Percentiles rank a stretch among this genome's conserved stretches.
Conservation (phyloP, 2,797 vertebrate genomes). For the Botia kubotai region DNA sequence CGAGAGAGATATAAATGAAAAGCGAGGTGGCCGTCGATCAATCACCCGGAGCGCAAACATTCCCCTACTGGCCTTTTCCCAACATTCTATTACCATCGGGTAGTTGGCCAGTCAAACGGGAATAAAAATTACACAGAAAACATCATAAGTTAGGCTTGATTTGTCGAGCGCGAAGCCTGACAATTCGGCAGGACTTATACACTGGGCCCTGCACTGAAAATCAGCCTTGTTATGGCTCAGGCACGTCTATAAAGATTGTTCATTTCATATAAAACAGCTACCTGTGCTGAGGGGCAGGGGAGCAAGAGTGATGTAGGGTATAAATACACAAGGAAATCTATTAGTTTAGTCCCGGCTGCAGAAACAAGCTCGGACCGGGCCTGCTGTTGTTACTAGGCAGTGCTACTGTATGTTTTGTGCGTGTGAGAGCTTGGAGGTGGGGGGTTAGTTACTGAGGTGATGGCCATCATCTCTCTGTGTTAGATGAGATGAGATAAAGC, state of each 20-base stretch:
- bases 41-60: slow-evolving; percentile 84
- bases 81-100: slow-evolving; percentile 84
- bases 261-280: slow-evolving; percentile 96
- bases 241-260: slow-evolving; percentile 97
- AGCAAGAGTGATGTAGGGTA: slow-evolving; percentile 89
- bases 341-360: slow-evolving; percentile 82
- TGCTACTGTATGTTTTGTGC: slow-evolving; percentile 67
- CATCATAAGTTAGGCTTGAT: slow-evolving; percentile 98
- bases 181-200: slow-evolving; percentile 92
- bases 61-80: slow-evolving; percentile 87
- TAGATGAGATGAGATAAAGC: slow-evolving; percentile 78
- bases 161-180: slow-evolving; percentile 93
- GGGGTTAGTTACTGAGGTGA: slow-evolving; percentile 65
- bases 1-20: slow-evolving; percentile 91
- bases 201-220: slow-evolving; percentile 86
- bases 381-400: slow-evolving; percentile 74
- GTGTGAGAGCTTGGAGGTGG: slow-evolving; percentile 37
- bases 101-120: slow-evolving; percentile 89
- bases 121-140: slow-evolving; percentile 97
- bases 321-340: slow-evolving; percentile 92
- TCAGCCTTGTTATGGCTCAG: slow-evolving; percentile 91
- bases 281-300: slow-evolving; percentile 85
- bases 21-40: slow-evolving; percentile 84
- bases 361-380: slow-evolving; percentile 68
- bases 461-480: slow-evolving; percentile 72